A percentile compares a stretch with the other conserved stretches of the same genome.
phyloP scores from a whole-genome alignment of 1,140 invertebrate genomes.

The Subanguina moxae region DNA sequence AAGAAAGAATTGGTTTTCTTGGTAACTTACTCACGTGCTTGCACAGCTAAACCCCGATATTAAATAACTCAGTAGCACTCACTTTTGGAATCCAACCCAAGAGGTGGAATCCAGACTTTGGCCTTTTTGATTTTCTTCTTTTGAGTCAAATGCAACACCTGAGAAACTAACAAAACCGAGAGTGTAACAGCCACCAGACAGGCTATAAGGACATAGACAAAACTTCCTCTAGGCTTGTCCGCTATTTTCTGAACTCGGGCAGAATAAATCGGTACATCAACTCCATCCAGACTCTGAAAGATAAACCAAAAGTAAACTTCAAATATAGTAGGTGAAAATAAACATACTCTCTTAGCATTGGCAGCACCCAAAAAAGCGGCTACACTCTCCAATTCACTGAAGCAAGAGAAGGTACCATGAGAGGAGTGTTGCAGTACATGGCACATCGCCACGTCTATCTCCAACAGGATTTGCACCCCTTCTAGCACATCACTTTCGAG shows the following conservation, averaged over 20 bases:
- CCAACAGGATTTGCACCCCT: not conserved
- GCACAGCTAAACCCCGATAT: too few relatives aligned
- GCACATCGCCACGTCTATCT: slow-evolving; percentile 1
- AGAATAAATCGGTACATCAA: not conserved
- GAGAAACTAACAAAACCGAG: not conserved
- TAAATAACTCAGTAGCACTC: too few relatives aligned
- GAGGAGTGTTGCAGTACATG: slow-evolving; percentile 3
- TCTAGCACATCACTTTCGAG: not conserved
- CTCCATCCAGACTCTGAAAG: not conserved
- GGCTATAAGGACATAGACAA: not conserved
- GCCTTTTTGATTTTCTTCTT: not conserved
- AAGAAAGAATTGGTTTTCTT: too few relatives aligned
- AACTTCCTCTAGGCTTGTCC: not conserved
- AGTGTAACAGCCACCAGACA: not conserved
- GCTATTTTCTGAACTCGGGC: not conserved
- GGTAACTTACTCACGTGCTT: too few relatives aligned
- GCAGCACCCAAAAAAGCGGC: slow-evolving; percentile 3
- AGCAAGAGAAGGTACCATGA: not conserved
- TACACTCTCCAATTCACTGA: slow-evolving; percentile 1
- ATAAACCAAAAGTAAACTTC: not conserved
- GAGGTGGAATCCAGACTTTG: slow-evolving; percentile 5
- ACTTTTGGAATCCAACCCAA: not conserved
- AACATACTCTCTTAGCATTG: not conserved
- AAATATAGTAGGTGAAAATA: not conserved
- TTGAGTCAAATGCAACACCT: not conserved